Evolutionary conservation across 2,888 invertebrate species (phyloP), one percentile per base, ranked within the genome.

Genomic region (Spatulosminthurus flaviceps): DNA sequence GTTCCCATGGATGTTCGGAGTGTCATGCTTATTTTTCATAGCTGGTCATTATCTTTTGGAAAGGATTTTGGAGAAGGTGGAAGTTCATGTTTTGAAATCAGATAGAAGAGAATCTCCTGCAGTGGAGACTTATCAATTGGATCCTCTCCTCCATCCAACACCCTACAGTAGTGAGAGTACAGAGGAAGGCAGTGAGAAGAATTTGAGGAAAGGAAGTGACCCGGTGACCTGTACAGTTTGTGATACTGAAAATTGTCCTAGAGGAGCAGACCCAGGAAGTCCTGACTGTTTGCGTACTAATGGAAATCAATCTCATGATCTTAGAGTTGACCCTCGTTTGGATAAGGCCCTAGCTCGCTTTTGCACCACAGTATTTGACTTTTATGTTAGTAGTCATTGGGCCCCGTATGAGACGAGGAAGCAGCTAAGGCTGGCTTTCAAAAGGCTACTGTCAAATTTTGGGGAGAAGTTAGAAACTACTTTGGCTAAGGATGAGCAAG

Each of bases 341-440:
- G 85, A 85, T 51, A 74, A 79, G 22, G 77, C 83, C 24, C 76
- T 85, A n/a, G 81, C 84, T 9, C 74, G 78, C 61, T 81, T 85
- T 43, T 83, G 77, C 41, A 81, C 79, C 11, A 66, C 79, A 5
- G 81, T 85, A 19, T 83, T 85, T 61, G 78, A 83, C 42, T 82
- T 80, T 61, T 85, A 83, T 71, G 81, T 85, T 4, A 81, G 79
- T 67, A 69, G 82, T 0, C 34, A 67, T 1, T 85, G 85, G 85
- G 84, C 84, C 19, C 85, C 85, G 0, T 83, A 82, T 34, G 83
- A 84, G 70, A 83, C 83, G 0, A 71, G 85, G 28, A 79, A 78
- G 21, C 82, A 83, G 64, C 75, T 85, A 16, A 81, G 78, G 64
- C 41, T 83, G 19, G 77, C 81, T 5, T 81, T 83, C 19, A 82